phyloP scores from a whole-genome alignment of 2,797 vertebrate species.

The Melanogrammus aeglefinus region DNA sequence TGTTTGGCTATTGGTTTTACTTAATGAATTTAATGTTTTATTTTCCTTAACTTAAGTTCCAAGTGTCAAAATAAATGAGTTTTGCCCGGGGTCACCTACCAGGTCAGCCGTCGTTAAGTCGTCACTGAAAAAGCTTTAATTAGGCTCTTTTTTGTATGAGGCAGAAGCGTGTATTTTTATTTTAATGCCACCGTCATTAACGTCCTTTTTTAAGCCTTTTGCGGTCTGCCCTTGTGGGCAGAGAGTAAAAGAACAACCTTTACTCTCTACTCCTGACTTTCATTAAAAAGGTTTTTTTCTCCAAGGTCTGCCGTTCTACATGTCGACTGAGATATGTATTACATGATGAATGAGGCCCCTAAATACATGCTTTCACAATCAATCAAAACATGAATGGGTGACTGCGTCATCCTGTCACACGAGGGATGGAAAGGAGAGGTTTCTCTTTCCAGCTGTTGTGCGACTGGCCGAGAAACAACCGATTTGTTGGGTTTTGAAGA shows the following conservation, averaged over 20 bases:
- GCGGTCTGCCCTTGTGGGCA: neutral
- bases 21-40: neutral
- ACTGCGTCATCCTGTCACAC: neutral
- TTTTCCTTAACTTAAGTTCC: neutral
- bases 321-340: neutral
- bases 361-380: neutral
- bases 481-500: neutral
- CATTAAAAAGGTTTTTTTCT: neutral
- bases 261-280: neutral
- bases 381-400: neutral
- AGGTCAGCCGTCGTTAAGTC: neutral
- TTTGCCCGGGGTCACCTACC: neutral
- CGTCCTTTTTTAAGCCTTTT: conserved; percentile 15
- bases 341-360: neutral
- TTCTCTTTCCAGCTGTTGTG: neutral
- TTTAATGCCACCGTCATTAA: neutral
- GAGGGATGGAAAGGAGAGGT: neutral
- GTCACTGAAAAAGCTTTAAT: neutral
- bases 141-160: neutral
- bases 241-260: neutral
- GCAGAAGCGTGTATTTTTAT: conserved; percentile 16
- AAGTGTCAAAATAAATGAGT: neutral
- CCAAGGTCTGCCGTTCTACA: neutral
- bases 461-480: neutral
- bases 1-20: neutral